A percentile compares a stretch with the other conserved stretches of the same genome.
These are phyloP conservation scores for Balaeniceps rex DNA, from an alignment of 2,113 vertebrate species.

Conservation along the genomic window DNA sequence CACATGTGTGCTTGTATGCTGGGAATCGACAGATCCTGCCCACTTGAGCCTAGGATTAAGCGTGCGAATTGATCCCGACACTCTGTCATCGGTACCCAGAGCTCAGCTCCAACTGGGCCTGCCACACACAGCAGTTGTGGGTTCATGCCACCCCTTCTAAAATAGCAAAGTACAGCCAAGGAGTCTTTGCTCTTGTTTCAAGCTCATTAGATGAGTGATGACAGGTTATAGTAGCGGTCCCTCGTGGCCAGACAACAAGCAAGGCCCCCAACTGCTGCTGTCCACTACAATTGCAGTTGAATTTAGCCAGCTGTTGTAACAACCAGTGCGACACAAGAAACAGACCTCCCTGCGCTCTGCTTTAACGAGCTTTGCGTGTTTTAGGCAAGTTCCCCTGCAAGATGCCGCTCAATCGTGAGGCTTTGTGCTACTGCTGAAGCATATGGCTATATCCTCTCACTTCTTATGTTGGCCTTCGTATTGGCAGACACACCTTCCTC, in stretches of 20 bases:
- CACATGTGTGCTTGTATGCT: neutral
- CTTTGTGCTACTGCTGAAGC: neutral
- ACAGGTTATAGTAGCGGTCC: constrained; percentile 42
- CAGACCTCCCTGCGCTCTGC: neutral
- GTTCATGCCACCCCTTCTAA: neutral
- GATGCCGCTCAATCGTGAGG: neutral
- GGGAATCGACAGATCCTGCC: neutral
- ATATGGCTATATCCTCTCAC: neutral
- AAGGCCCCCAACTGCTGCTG: constrained; percentile 54
- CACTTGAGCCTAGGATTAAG: constrained; percentile 1
- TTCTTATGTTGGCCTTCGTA: neutral
- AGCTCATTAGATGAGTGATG: constrained; percentile 65
- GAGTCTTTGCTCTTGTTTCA: constrained; percentile 44
- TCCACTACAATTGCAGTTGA: constrained; percentile 20
- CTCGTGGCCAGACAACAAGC: neutral
- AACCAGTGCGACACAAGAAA: neutral
- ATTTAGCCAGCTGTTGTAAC: constrained; percentile 51
- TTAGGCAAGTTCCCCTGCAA: neutral
- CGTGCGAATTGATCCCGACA: constrained; percentile 28
- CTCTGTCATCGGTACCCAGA: constrained; percentile 37
- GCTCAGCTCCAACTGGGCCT: neutral
- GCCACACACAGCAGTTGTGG: neutral
- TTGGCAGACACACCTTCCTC: neutral
- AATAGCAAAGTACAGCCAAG: neutral
- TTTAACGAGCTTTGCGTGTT: neutral